Evolutionary conservation across 2,797 vertebrate species (phyloP).

Genomic region (Acrocephalus scirpaceus): DNA sequence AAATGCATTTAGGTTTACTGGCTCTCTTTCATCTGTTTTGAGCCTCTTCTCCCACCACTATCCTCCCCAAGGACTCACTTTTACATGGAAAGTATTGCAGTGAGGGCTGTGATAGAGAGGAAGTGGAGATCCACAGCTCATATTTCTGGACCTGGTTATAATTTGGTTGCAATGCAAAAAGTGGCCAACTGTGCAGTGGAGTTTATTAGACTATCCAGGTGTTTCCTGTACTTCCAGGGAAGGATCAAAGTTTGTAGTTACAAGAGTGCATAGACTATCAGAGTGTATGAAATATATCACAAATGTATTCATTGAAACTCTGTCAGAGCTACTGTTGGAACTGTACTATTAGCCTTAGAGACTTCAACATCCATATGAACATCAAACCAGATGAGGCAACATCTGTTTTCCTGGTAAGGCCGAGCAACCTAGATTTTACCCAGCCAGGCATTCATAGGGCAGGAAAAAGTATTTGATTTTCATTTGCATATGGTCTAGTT

Average conservation of each 20-base stretch:
- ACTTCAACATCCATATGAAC: constrained; percentile 56
- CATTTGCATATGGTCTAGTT: constrained; percentile 34
- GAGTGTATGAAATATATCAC: constrained; percentile 63
- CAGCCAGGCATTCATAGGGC: neutral
- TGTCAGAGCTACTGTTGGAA: constrained; percentile 70
- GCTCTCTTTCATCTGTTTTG: constrained; percentile 41
- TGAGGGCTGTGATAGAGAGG: neutral
- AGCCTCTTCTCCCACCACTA: neutral
- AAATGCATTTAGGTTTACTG: constrained; percentile 31
- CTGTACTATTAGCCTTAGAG: constrained; percentile 65
- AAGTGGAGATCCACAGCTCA: constrained; percentile 57
- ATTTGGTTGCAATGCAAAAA: constrained; percentile 60
- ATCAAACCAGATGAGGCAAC: constrained; percentile 65
- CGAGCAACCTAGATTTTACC: constrained; percentile 44
- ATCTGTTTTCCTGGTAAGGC: constrained; percentile 57
- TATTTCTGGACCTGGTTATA: constrained; percentile 65
- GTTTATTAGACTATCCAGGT: constrained; percentile 70
- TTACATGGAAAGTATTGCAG: neutral
- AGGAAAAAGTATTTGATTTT: constrained; percentile 54
- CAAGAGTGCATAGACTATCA: constrained; percentile 62
- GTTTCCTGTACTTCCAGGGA: constrained; percentile 67
- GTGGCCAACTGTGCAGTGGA: constrained; percentile 56
- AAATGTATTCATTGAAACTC: constrained; percentile 64
- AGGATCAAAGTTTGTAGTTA: constrained; percentile 72
- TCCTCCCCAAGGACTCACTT: constrained; percentile 22